Conservation (phyloP, 2,797 vertebrate species). For the Trematomus bernacchii region DNA sequence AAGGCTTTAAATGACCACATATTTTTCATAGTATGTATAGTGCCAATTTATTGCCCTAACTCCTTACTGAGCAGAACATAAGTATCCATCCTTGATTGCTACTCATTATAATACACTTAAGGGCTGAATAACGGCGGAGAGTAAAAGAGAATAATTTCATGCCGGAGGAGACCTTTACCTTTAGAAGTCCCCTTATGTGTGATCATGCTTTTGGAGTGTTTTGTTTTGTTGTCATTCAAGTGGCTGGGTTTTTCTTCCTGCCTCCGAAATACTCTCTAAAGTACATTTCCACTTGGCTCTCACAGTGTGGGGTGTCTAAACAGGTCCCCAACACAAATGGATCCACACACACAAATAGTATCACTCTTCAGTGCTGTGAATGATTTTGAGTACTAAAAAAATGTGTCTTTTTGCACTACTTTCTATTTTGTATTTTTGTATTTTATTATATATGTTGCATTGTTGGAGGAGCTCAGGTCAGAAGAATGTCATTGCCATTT, state of each 20-base stretch:
- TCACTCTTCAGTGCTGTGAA: constrained; percentile 13
- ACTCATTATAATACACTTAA: constrained; percentile 75
- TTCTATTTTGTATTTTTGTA: too few relatives aligned
- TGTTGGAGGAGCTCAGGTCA: too few relatives aligned
- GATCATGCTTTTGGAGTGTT: constrained; percentile 59
- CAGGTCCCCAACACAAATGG: constrained; percentile 24
- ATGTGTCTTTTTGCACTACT: too few relatives aligned
- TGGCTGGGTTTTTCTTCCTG: constrained; percentile 28
- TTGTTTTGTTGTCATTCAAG: constrained; percentile 61
- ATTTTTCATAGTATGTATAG: constrained; percentile 29
- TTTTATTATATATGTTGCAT: too few relatives aligned
- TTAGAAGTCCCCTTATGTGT: constrained; percentile 59
- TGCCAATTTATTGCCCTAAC: constrained; percentile 36
- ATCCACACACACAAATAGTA: constrained; percentile 36
- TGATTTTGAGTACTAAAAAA: constrained; percentile 8
- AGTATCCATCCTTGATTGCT: constrained; percentile 70
- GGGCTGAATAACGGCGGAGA: constrained; percentile 51
- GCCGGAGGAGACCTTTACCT: constrained; percentile 51
- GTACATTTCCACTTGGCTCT: constrained; percentile 44
- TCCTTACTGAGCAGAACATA: constrained; percentile 48
- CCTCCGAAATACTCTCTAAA: constrained; percentile 28
- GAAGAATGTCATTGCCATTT: too few relatives aligned
- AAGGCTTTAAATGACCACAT: constrained; percentile 29
- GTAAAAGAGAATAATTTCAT: constrained; percentile 40
- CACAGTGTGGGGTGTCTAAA: constrained; percentile 29